These are phyloP conservation scores for Xenops minutus DNA, from an alignment of 2,797 vertebrate species.

Conservation along the genomic window DNA sequence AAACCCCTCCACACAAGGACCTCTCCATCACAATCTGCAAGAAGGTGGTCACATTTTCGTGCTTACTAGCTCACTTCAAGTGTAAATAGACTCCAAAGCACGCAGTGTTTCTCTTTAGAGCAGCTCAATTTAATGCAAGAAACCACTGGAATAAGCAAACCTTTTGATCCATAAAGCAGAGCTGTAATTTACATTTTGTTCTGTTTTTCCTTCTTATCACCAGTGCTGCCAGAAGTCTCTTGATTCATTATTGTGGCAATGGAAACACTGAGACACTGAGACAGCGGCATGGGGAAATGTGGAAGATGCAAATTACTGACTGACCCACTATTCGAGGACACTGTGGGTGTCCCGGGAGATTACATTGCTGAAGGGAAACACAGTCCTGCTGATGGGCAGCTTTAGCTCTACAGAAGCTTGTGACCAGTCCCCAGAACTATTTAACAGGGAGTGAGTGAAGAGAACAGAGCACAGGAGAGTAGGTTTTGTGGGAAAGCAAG, in stretches of 20 bases:
- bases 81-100: background rate
- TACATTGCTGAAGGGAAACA: background rate
- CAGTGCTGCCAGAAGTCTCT: background rate
- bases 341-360: background rate
- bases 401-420: background rate
- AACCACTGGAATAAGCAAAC: background rate
- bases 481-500: background rate
- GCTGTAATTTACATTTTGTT: background rate
- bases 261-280: background rate
- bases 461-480: background rate
- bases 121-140: background rate
- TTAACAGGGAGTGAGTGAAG: background rate
- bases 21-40: background rate
- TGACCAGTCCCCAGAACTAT: background rate
- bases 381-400: background rate
- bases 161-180: background rate
- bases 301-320: background rate
- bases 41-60: background rate
- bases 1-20: background rate
- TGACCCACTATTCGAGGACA: background rate
- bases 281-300: rapidly evolving
- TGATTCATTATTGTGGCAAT: background rate
- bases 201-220: conserved; percentile 21
- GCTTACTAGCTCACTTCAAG: background rate
- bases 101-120: background rate